Base-by-base conservation (phyloP, 1,140 invertebrate species). In the Achatina immaculata region DNA sequence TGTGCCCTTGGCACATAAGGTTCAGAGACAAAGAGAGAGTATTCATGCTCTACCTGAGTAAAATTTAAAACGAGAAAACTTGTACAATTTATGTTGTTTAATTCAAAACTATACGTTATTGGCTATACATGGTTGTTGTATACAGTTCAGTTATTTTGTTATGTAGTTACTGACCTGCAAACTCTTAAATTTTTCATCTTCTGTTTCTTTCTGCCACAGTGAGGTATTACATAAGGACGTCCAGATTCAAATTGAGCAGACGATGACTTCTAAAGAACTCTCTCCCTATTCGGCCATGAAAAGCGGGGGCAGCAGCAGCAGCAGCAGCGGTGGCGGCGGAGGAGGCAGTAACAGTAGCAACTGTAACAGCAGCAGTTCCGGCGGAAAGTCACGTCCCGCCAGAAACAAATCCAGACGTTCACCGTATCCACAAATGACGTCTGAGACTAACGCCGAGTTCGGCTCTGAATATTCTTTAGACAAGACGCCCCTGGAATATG, bases 161-260 rank as follows among this genome's bases (percentile, higher is more conserved):
- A n/a, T n/a, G n/a, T n/a, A n/a, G n/a, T n/a, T n/a, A n/a, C n/a
- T n/a, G n/a, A n/a, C n/a, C n/a, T n/a, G n/a, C n/a, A n/a, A n/a
- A n/a, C n/a, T n/a, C n/a, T n/a, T n/a, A n/a, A n/a, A n/a, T n/a
- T n/a, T n/a, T n/a, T n/a, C n/a, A n/a, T 62, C 31, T 62, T 28
- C n/a, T 62, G n/a, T 62, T 34, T 34, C 31, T 31, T 34, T 62
- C 58, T 31, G n/a, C 31, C 55, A 31, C 92, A 96, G 95, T 90
- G 95, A 97, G 77, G 94, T 94, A 74, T 96, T 98, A 92, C 94
- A 94, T 31, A 95, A 95, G 84, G 94, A 96, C 80, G 90, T 96
- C 58, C 93, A 96, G 55, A 91, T 97, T 16, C 96, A 94, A 86
- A 87, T 93, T 82, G 94, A 95, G 71, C 95, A 96, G 90, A 92